Conservation (phyloP, 2,113 vertebrate species). For the Pogonocichla stellata region DNA sequence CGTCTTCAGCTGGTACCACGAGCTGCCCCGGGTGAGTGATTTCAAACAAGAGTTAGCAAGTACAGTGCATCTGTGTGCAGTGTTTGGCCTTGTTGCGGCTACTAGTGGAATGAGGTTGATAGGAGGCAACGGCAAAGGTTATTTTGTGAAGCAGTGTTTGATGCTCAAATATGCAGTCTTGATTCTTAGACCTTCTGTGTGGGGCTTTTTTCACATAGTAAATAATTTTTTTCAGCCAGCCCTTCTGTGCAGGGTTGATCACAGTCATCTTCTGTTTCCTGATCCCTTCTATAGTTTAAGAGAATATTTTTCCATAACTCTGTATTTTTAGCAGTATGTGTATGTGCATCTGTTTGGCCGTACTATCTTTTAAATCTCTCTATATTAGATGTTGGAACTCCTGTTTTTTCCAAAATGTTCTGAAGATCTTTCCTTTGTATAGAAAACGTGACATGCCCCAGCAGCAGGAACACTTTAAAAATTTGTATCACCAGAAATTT, state of each 20-base stretch:
- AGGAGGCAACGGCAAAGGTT: background rate
- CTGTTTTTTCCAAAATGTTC: background rate
- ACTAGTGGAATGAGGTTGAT: background rate
- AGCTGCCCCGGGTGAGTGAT: conserved; percentile 88
- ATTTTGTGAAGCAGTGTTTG: background rate
- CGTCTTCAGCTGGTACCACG: conserved; percentile 94
- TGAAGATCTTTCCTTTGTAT: background rate
- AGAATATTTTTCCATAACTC: background rate
- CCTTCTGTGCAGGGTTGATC: background rate
- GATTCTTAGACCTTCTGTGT: background rate
- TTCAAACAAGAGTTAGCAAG: background rate
- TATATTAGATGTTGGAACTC: background rate
- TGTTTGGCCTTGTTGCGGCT: background rate
- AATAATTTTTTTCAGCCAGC: background rate
- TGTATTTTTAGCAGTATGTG: background rate
- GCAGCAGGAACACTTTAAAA: background rate
- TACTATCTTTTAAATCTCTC: background rate
- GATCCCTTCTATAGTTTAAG: background rate
- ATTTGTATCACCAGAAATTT: background rate
- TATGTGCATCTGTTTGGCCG: background rate
- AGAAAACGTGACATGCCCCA: background rate
- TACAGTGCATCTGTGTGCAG: fast-evolving
- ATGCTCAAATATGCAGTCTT: background rate
- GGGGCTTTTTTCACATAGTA: background rate
- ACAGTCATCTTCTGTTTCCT: background rate